Conservation (phyloP, 2,888 invertebrate genomes). For the Epinotia demarniana region DNA sequence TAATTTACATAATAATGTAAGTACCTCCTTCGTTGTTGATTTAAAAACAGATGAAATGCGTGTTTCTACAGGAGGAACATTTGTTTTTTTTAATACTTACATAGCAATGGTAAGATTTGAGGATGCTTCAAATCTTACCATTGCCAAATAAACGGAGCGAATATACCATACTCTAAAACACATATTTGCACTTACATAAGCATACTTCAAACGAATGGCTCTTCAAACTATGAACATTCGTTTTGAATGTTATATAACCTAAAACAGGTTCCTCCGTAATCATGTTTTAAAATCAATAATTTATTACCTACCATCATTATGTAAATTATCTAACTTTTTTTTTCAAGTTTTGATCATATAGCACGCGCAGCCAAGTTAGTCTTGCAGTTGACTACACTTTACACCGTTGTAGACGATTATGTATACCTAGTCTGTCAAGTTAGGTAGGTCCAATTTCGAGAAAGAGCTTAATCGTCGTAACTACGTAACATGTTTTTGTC, state of each 20-base stretch:
- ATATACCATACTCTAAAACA: not conserved
- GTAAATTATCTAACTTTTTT: conserved; percentile 7
- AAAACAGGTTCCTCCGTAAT: conserved; percentile 32
- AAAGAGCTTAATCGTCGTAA: too few relatives aligned
- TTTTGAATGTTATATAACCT: conserved; percentile 34
- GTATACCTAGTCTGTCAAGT: too few relatives aligned
- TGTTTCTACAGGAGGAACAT: too few relatives aligned
- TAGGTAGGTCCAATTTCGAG: too few relatives aligned
- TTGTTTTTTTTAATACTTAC: too few relatives aligned
- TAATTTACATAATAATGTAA: too few relatives aligned
- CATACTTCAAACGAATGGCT: conserved; percentile 12
- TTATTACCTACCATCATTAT: conserved; percentile 3
- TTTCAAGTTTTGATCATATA: not conserved
- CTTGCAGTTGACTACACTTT: not conserved
- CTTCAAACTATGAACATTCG: conserved; percentile 7
- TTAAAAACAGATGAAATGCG: too few relatives aligned
- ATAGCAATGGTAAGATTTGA: not conserved
- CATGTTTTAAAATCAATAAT: conserved; percentile 37
- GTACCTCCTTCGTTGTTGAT: too few relatives aligned
- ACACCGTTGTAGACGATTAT: too few relatives aligned
- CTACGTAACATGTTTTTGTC: too few relatives aligned
- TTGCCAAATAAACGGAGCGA: conserved; percentile 9
- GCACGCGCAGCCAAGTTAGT: conserved; percentile 10
- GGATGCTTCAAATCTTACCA: not conserved
- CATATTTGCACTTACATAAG: conserved; percentile 34